Evolutionary conservation across 2,888 invertebrate genomes (phyloP).

Genomic region (Tubulanus polymorphus): DNA sequence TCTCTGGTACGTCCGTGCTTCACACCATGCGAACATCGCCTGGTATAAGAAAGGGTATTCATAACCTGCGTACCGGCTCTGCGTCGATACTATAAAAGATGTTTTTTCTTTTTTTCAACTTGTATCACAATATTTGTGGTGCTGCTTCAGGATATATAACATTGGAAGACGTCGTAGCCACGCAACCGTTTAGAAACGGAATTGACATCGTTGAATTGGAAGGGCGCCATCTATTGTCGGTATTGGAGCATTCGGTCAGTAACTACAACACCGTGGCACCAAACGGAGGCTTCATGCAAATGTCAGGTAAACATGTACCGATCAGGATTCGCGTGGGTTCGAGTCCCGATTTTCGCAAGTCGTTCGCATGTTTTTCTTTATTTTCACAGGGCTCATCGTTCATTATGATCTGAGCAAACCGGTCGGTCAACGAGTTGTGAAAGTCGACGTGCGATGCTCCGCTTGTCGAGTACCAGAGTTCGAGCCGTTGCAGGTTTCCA

Average conservation of each 20-base stretch:
- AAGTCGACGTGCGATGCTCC: slow-evolving; percentile 66
- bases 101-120: too few species aligned
- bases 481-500: slow-evolving; percentile 57
- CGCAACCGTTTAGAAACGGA: slow-evolving; percentile 73
- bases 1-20: too few species aligned
- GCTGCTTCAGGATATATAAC: slow-evolving; percentile 69
- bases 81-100: too few species aligned
- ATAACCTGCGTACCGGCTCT: too few species aligned
- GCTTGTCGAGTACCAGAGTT: slow-evolving; percentile 64
- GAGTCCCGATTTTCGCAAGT: too few species aligned
- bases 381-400: slow-evolving; percentile 66
- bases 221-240: slow-evolving; percentile 63
- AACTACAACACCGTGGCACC: slow-evolving; percentile 52
- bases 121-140: too few species aligned
- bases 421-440: slow-evolving; percentile 63
- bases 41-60: too few species aligned
- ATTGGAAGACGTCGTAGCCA: slow-evolving; percentile 67
- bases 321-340: too few species aligned
- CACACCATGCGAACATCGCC: too few species aligned
- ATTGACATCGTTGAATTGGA: slow-evolving; percentile 64
- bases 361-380: slow-evolving; percentile 17
- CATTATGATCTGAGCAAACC: slow-evolving; percentile 65
- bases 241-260: slow-evolving; percentile 68
- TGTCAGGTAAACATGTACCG: slow-evolving; percentile 77
- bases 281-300: slow-evolving; percentile 75